These are phyloP conservation scores for Goniozus legneri DNA, from an alignment of 1,140 invertebrate genomes.

Conservation along the genomic window DNA sequence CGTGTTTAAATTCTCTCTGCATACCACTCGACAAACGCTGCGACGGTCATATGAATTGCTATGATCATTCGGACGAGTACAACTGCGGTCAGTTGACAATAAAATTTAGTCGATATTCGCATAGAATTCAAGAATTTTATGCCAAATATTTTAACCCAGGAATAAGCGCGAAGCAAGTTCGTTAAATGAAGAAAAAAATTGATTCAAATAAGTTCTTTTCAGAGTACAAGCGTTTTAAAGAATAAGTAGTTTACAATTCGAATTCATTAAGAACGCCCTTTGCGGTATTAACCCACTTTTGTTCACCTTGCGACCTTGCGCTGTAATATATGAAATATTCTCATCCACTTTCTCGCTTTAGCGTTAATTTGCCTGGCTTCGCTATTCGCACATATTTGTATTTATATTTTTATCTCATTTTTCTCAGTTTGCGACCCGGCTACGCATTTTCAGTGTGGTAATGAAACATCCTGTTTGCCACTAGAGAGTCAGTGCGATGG, in stretches of 20 bases:
- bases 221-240: too few relatives aligned
- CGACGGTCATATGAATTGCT: conserved; percentile 76
- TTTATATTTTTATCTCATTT: conserved; percentile 35
- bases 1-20: conserved; percentile 70
- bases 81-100: conserved; percentile 64
- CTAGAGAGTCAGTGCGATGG: conserved; percentile 69
- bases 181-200: not conserved
- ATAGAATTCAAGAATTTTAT: too few relatives aligned
- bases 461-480: conserved; percentile 71
- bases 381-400: conserved; percentile 24
- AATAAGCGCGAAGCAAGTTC: too few relatives aligned
- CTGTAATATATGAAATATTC: conserved; percentile 20
- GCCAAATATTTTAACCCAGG: too few relatives aligned
- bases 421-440: conserved; percentile 66
- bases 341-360: conserved; percentile 39
- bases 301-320: not conserved
- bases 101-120: too few relatives aligned
- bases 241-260: not conserved
- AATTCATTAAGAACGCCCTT: not conserved
- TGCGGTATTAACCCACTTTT: conserved; percentile 27
- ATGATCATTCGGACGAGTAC: conserved; percentile 74
- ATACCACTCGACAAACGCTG: conserved; percentile 65
- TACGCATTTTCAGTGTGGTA: conserved; percentile 74
- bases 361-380: conserved; percentile 33
- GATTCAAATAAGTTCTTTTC: too few relatives aligned